A percentile compares a stretch with the other conserved stretches of the same genome.
These are phyloP conservation scores for Marmota flaviventris DNA, from an alignment of 2,113 vertebrate genomes.

Conservation along the genomic window DNA sequence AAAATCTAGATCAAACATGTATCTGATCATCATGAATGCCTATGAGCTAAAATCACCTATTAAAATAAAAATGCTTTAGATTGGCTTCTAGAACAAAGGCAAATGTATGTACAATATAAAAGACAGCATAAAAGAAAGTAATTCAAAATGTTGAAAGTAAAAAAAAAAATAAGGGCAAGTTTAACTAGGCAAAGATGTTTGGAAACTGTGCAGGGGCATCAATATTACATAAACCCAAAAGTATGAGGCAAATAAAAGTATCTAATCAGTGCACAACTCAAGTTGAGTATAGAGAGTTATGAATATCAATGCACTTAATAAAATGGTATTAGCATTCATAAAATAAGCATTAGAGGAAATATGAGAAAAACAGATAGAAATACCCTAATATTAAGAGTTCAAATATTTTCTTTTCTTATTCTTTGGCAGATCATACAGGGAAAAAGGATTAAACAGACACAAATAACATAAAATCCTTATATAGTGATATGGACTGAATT, in stretches of 20 bases:
- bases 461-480: not conserved
- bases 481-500: not conserved
- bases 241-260: not conserved
- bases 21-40: not conserved
- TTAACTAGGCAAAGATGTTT: not conserved
- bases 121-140: not conserved
- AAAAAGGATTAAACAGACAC: not conserved
- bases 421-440: not conserved
- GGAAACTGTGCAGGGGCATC: not conserved
- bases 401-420: not conserved
- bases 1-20: not conserved
- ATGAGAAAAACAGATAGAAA: not conserved
- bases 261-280: not conserved
- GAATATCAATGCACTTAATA: not conserved
- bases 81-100: not conserved
- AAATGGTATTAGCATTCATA: not conserved
- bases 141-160: not conserved
- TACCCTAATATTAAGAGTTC: not conserved
- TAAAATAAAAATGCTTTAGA: not conserved
- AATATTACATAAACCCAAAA: not conserved
- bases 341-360: not conserved
- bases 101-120: not conserved
- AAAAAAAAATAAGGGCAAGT: not conserved
- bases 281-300: not conserved
- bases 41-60: not conserved